Conservation (phyloP, 2,888 invertebrate species). For the Synergus laeviventris region DNA sequence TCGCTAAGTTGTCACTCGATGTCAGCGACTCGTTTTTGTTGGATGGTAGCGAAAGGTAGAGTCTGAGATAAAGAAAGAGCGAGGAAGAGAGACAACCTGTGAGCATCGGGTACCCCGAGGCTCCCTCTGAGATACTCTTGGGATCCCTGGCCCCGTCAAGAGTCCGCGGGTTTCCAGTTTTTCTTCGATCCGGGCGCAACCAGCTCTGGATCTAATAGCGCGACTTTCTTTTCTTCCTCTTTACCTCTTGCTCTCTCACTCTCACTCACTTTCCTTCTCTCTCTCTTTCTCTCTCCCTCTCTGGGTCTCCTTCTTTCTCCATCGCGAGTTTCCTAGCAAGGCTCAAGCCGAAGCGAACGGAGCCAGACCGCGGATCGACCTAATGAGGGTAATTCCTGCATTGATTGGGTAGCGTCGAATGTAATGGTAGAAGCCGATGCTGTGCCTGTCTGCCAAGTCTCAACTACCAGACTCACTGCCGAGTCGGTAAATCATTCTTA, state of each 20-base stretch:
- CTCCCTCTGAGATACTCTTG: slow-evolving; percentile 50
- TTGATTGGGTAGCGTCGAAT: slow-evolving; percentile 70
- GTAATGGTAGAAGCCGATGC: slow-evolving; percentile 56
- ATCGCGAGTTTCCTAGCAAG: slow-evolving; percentile 34
- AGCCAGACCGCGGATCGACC: slow-evolving; percentile 66
- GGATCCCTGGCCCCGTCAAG: slow-evolving; percentile 64
- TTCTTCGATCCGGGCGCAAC: slow-evolving; percentile 68
- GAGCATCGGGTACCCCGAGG: slow-evolving; percentile 42
- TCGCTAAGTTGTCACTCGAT: slow-evolving; percentile 75
- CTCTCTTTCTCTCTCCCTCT: neutral
- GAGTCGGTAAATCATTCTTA: slow-evolving; percentile 73
- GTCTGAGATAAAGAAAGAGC: slow-evolving; percentile 38
- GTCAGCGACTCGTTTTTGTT: slow-evolving; percentile 72
- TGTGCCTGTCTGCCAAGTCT: slow-evolving; percentile 45
- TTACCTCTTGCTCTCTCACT: slow-evolving; percentile 42
- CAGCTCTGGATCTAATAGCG: slow-evolving; percentile 70
- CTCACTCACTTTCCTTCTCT: slow-evolving; percentile 26
- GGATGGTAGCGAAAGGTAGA: slow-evolving; percentile 46
- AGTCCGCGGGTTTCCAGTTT: slow-evolving; percentile 71
- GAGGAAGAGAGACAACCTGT: slow-evolving; percentile 42
- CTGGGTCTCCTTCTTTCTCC: slow-evolving; percentile 13
- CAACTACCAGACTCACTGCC: slow-evolving; percentile 40
- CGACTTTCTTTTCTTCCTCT: slow-evolving; percentile 56
- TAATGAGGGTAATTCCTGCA: slow-evolving; percentile 76
- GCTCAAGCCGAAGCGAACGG: slow-evolving; percentile 49